These are phyloP conservation scores for Bothrops jararaca DNA, from an alignment of 2,113 vertebrate genomes.

Conservation along the genomic window DNA sequence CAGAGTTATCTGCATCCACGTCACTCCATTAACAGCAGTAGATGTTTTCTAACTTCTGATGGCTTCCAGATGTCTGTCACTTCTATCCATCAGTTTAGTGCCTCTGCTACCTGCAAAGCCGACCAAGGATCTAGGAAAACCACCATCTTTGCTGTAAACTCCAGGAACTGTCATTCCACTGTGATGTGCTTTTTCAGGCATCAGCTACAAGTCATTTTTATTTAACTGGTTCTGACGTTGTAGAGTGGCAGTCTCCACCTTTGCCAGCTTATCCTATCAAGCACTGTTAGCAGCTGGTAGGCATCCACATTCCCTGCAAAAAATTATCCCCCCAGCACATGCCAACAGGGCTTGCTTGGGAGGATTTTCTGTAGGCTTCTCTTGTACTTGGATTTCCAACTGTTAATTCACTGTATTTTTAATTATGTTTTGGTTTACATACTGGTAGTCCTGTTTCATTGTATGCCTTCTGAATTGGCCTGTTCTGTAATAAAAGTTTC, in stretches of 20 bases:
- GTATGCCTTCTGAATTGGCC: constrained; percentile 36
- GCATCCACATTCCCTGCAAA: neutral
- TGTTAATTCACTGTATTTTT: constrained; percentile 52
- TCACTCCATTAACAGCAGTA: neutral
- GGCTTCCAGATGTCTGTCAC: constrained; percentile 36
- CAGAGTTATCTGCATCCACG: neutral
- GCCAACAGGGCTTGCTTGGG: constrained; percentile 29
- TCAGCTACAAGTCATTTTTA: constrained; percentile 12
- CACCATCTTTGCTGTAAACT: neutral
- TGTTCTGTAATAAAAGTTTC: constrained; percentile 45
- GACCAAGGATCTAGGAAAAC: constrained; percentile 22
- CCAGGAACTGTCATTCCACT: neutral
- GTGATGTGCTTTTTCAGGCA: neutral
- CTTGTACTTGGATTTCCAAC: constrained; percentile 55
- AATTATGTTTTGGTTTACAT: constrained; percentile 42
- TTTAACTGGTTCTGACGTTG: constrained; percentile 46
- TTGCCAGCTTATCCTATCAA: constrained; percentile 2
- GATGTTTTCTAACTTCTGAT: constrained; percentile 9
- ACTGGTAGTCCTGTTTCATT: constrained; percentile 43
- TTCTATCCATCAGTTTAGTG: constrained; percentile 28
- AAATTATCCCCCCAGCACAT: neutral
- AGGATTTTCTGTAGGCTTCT: constrained; percentile 33
- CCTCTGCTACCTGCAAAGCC: constrained; percentile 39
- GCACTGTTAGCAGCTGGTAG: neutral
- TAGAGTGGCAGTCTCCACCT: constrained; percentile 13